phyloP scores from a whole-genome alignment of 2,888 invertebrate genomes.

The Lasius fuliginosus region DNA sequence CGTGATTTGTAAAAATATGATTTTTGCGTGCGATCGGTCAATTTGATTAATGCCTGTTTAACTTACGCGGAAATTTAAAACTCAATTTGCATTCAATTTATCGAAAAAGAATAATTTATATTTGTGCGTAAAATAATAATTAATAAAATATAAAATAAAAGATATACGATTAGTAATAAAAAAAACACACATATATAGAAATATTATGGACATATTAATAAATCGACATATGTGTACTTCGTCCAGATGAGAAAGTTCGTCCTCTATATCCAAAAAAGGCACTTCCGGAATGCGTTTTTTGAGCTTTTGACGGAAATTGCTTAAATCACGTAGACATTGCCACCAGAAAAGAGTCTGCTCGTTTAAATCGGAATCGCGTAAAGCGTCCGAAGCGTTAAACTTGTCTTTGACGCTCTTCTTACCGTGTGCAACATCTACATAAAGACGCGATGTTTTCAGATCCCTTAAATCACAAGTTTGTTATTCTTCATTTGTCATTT shows the following conservation, averaged over 20 bases:
- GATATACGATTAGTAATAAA: no score
- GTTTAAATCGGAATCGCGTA: conserved; percentile 58
- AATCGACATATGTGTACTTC: conserved; percentile 48
- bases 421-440: conserved; percentile 37
- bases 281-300: conserved; percentile 65
- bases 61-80: not conserved
- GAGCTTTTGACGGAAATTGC: conserved; percentile 64
- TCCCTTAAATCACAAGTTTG: conserved; percentile 50
- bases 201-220: not conserved
- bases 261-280: conserved; percentile 62
- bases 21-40: not conserved
- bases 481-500: not conserved
- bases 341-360: conserved; percentile 48
- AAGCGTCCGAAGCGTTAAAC: conserved; percentile 26
- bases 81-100: not conserved
- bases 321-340: conserved; percentile 66
- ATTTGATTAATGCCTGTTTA: not conserved
- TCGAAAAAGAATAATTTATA: not conserved
- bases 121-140: not conserved
- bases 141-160: not conserved
- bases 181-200: not conserved
- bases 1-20: not conserved
- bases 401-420: conserved; percentile 1
- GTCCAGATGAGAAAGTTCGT: conserved; percentile 63
- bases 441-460: conserved; percentile 1